phyloP scores from a whole-genome alignment of 2,113 vertebrate genomes.

The Gasterosteus aculeatus region DNA sequence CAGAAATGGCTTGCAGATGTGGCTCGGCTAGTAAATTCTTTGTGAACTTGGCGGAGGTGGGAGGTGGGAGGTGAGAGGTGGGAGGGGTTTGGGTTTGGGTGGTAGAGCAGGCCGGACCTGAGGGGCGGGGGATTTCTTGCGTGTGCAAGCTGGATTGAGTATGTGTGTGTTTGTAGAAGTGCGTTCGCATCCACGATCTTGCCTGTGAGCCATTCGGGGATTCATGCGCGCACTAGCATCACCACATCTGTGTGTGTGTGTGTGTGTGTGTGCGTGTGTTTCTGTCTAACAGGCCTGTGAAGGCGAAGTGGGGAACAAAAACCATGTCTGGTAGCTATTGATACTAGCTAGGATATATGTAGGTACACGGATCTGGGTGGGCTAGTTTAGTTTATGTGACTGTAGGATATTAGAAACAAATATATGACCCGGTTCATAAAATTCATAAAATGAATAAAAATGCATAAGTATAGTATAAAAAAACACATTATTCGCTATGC shows the following conservation, averaged over 20 bases:
- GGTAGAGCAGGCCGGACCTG: slow-evolving; percentile 37
- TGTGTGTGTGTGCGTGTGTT: neutral
- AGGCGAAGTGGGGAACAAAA: slow-evolving; percentile 7
- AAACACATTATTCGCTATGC: neutral
- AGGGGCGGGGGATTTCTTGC: slow-evolving; percentile 41
- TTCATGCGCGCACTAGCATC: neutral
- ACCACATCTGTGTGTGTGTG: neutral
- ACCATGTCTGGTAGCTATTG: neutral
- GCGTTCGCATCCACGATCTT: neutral
- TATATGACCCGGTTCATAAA: no score
- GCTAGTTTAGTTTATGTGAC: neutral
- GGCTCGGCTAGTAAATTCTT: slow-evolving; percentile 74
- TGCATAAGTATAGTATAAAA: neutral
- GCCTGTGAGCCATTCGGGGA: neutral
- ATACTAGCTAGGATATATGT: slow-evolving; percentile 9
- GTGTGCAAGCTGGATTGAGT: neutral
- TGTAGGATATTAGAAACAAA: no score
- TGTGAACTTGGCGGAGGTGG: slow-evolving; percentile 54
- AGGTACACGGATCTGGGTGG: neutral
- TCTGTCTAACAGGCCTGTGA: neutral
- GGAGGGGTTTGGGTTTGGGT: slow-evolving; percentile 8
- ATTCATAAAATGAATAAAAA: no score
- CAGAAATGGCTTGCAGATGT: slow-evolving; percentile 81
- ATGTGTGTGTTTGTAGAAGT: neutral
- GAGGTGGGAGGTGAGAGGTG: neutral